phyloP scores from a whole-genome alignment of 2,797 vertebrate genomes.

The Mallotus villosus region DNA sequence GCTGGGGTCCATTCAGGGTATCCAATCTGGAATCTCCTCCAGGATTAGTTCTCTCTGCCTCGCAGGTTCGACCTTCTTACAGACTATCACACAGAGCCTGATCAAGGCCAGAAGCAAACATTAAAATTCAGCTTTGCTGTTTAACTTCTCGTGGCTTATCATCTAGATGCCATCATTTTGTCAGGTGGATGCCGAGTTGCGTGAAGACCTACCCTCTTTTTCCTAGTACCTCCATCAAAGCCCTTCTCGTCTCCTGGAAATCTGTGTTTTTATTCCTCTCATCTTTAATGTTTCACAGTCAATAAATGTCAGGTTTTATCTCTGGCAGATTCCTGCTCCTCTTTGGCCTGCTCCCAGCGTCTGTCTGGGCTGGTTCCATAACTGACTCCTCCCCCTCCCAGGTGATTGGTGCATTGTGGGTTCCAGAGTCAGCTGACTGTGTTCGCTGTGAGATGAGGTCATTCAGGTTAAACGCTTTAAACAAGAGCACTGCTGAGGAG shows the following conservation, averaged over 20 bases:
- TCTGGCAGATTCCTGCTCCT: constrained; percentile 34
- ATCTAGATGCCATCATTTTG: constrained; percentile 7
- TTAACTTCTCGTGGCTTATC: constrained; percentile 11
- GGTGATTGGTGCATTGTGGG: neutral
- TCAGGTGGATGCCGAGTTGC: neutral
- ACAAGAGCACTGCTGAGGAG: constrained; percentile 27
- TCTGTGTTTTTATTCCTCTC: constrained; percentile 36
- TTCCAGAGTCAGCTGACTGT: neutral
- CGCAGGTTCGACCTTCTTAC: constrained; percentile 18
- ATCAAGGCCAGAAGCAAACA: neutral
- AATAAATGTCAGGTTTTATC: constrained; percentile 46
- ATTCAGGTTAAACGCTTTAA: constrained; percentile 56
- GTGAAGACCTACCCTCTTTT: neutral
- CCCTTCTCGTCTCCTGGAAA: constrained; percentile 8
- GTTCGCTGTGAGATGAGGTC: constrained; percentile 42
- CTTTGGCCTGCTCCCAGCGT: constrained; percentile 24
- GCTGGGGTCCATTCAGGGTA: constrained; percentile 44
- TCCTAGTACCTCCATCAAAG: neutral
- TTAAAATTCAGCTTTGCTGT: constrained; percentile 8
- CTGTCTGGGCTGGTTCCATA: constrained; percentile 12
- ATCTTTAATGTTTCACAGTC: constrained; percentile 41
- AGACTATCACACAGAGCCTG: constrained; percentile 11
- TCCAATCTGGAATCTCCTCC: constrained; percentile 39
- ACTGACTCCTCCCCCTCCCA: neutral
- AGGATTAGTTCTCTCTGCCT: constrained; percentile 35